These are phyloP conservation scores for Clarias fuscus DNA, from an alignment of 2,797 vertebrate species.

Conservation along the genomic window DNA sequence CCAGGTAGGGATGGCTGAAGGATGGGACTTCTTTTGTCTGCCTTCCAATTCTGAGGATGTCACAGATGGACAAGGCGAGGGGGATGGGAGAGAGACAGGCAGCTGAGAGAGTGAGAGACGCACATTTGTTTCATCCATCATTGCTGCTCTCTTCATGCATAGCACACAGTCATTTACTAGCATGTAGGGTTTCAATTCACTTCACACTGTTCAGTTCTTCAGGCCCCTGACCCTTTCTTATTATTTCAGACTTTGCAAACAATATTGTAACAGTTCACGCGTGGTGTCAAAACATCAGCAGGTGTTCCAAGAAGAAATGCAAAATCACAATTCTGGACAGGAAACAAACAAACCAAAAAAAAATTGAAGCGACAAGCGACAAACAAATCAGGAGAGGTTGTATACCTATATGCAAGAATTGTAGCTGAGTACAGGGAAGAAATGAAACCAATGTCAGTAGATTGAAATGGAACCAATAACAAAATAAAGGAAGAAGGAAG, in stretches of 20 bases:
- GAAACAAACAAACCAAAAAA: neutral
- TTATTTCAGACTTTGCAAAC: neutral
- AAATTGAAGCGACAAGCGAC: neutral
- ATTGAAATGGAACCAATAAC: neutral
- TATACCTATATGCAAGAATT: neutral
- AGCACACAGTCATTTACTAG: neutral
- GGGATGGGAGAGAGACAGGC: conserved; percentile 55
- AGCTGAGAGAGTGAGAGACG: conserved; percentile 47
- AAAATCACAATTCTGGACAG: neutral
- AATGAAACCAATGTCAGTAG: neutral
- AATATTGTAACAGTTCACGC: neutral
- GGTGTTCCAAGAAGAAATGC: neutral
- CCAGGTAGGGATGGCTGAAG: conserved; percentile 61
- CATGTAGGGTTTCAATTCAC: neutral
- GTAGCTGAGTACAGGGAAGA: neutral
- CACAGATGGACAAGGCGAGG: conserved; percentile 65
- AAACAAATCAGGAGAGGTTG: neutral
- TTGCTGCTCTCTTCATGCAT: conserved; percentile 19
- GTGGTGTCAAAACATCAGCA: conserved; percentile 2
- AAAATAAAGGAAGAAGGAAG: neutral
- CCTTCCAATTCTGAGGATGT: conserved; percentile 56
- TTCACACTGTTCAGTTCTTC: neutral
- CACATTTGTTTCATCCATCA: conserved; percentile 64
- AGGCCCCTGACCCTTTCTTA: neutral
- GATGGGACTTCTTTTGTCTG: conserved; percentile 64